Percentiles rank a stretch among this genome's conserved stretches.
These are phyloP conservation scores for Lithosia quadra DNA, from an alignment of 2,888 invertebrate species.

Conservation along the genomic window DNA sequence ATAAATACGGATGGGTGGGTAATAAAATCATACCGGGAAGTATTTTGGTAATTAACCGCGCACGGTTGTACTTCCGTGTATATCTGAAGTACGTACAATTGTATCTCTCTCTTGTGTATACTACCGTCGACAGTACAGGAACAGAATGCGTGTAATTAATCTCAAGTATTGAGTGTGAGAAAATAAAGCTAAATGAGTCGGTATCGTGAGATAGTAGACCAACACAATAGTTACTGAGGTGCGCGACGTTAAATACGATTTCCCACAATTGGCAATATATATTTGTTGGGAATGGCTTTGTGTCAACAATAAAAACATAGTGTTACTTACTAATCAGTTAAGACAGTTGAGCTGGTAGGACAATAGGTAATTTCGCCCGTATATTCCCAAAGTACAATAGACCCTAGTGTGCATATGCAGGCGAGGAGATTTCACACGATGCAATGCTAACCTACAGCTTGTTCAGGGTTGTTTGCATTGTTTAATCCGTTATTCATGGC, in stretches of 20 bases:
- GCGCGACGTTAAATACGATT: slow-evolving; percentile 65
- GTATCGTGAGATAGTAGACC: slow-evolving; percentile 74
- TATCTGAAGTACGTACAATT: slow-evolving; percentile 53
- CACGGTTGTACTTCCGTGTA: slow-evolving; percentile 59
- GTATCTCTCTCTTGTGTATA: slow-evolving; percentile 55
- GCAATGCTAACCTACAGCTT: slow-evolving; percentile 42
- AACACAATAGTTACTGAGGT: slow-evolving; percentile 69
- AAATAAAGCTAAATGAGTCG: slow-evolving; percentile 69
- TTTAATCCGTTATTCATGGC: slow-evolving; percentile 43
- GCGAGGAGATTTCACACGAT: slow-evolving; percentile 68
- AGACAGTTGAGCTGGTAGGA: slow-evolving; percentile 74
- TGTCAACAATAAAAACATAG: slow-evolving; percentile 74
- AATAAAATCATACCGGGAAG: slow-evolving; percentile 45
- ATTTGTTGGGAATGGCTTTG: slow-evolving; percentile 78
- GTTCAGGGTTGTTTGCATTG: slow-evolving; percentile 55
- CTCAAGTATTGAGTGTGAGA: slow-evolving; percentile 75
- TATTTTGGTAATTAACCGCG: slow-evolving; percentile 45
- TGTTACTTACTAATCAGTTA: slow-evolving; percentile 78
- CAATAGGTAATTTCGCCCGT: slow-evolving; percentile 72
- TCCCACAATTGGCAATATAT: slow-evolving; percentile 71
- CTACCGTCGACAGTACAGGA: slow-evolving; percentile 52
- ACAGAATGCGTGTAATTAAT: slow-evolving; percentile 74
- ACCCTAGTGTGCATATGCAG: slow-evolving; percentile 51
- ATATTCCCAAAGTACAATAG: slow-evolving; percentile 71
- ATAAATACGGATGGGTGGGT: slow-evolving; percentile 29